A percentile compares a stretch with the other conserved stretches of the same genome.
phyloP scores from a whole-genome alignment of 2,113 vertebrate genomes.

The Struthidea cinerea region DNA sequence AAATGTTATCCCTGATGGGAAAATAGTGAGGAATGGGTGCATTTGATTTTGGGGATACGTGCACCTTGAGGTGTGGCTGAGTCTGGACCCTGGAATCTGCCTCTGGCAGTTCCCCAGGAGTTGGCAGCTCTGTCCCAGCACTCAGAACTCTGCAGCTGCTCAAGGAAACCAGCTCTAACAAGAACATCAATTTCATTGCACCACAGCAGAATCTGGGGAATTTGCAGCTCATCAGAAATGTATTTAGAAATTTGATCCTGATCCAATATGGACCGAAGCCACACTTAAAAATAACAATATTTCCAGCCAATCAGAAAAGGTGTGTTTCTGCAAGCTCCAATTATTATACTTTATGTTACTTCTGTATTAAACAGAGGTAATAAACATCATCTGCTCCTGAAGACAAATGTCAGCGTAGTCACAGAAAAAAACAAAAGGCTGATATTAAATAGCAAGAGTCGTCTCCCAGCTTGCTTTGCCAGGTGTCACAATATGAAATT shows the following conservation, averaged over 20 bases:
- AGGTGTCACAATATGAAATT: not conserved
- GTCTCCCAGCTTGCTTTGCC: not conserved
- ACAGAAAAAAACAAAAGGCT: not conserved
- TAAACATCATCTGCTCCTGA: not conserved
- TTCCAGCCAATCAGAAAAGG: not conserved
- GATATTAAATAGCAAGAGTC: not conserved
- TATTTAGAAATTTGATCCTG: not conserved
- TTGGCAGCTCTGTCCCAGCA: not conserved
- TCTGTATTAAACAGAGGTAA: not conserved
- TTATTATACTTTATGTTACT: not conserved
- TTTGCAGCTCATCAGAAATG: slow-evolving; percentile 10
- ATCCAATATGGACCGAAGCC: not conserved
- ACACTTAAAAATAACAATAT: not conserved
- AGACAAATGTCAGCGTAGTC: not conserved
- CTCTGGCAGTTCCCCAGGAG: not conserved
- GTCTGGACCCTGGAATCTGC: not conserved
- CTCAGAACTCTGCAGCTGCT: not conserved
- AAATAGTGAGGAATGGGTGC: not conserved
- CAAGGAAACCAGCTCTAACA: not conserved
- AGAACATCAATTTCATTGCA: not conserved
- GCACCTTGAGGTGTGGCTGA: not conserved
- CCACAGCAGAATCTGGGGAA: not conserved
- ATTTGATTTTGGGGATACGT: not conserved
- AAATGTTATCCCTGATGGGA: not conserved
- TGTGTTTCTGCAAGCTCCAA: not conserved